phyloP scores from a whole-genome alignment of 2,113 vertebrate genomes.

The Rhea americana region DNA sequence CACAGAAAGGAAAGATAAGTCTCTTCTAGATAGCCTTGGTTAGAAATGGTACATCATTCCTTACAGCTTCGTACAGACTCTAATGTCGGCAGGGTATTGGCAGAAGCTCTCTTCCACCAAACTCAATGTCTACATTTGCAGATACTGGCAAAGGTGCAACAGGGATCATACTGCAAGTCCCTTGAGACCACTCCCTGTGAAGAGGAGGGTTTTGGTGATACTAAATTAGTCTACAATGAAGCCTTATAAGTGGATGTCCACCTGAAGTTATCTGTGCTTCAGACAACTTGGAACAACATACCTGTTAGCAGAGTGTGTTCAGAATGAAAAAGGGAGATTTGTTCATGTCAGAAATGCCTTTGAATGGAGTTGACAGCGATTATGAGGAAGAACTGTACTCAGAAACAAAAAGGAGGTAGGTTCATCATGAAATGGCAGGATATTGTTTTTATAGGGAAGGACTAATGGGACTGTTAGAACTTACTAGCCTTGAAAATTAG shows the following conservation, averaged over 20 bases:
- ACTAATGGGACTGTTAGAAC: background rate
- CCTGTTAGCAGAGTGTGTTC: background rate
- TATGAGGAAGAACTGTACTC: background rate
- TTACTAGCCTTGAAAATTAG: too few relatives aligned
- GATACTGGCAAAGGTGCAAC: background rate
- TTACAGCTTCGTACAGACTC: background rate
- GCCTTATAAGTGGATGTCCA: too few relatives aligned
- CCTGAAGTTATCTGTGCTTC: background rate
- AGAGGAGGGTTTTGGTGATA: accelerated
- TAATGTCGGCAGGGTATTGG: background rate
- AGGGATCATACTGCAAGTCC: background rate
- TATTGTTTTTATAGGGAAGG: background rate
- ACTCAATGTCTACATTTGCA: background rate
- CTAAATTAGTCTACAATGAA: background rate
- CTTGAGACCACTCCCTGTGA: too few relatives aligned
- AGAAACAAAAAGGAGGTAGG: background rate
- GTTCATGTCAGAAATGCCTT: background rate
- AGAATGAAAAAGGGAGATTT: background rate
- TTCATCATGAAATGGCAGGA: background rate
- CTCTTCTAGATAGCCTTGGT: background rate
- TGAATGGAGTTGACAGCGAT: background rate
- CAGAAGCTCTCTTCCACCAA: background rate
- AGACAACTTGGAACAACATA: background rate
- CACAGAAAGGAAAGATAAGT: background rate
- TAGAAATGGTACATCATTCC: background rate